Evolutionary conservation across 64 coral and sea anemone genomes (phyloP).

Genomic region (Montipora foliosa): DNA sequence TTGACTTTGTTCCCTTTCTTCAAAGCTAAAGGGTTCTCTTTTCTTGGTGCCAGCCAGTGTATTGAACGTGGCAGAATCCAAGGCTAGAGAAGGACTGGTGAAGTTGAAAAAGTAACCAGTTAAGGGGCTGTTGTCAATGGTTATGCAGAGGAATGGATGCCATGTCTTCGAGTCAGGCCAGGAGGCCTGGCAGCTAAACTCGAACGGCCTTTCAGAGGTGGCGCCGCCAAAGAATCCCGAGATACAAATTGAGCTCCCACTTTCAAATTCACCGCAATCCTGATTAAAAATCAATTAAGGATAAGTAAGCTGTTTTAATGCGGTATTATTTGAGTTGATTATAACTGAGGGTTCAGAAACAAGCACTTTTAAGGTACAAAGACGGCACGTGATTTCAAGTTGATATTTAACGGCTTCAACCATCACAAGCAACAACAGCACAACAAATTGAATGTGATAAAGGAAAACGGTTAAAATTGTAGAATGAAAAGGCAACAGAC

Average conservation of each 20-base stretch:
- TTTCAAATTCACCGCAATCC: constrained; percentile 72
- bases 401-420: no score
- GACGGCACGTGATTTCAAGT: no score
- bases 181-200: constrained; percentile 82
- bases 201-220: constrained; percentile 68
- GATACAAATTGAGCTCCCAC: constrained; percentile 60
- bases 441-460: no score
- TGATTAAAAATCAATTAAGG: neutral
- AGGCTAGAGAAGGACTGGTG: constrained; percentile 59
- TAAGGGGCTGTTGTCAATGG: constrained; percentile 77
- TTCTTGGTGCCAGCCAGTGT: constrained; percentile 37
- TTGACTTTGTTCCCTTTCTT: constrained; percentile 49
- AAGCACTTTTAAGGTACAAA: no score
- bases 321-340: no score
- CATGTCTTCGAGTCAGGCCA: constrained; percentile 82
- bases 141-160: constrained; percentile 82
- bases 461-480: no score
- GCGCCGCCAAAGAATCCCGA: constrained; percentile 78
- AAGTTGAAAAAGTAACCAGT: constrained; percentile 84
- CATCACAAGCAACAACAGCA: no score
- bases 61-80: constrained; percentile 34
- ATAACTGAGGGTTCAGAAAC: no score
- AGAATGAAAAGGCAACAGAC: no score
- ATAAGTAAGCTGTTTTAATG: no score
- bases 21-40: constrained; percentile 58